phyloP scores from a whole-genome alignment of 2,888 invertebrate species.

The Aelia acuminata region DNA sequence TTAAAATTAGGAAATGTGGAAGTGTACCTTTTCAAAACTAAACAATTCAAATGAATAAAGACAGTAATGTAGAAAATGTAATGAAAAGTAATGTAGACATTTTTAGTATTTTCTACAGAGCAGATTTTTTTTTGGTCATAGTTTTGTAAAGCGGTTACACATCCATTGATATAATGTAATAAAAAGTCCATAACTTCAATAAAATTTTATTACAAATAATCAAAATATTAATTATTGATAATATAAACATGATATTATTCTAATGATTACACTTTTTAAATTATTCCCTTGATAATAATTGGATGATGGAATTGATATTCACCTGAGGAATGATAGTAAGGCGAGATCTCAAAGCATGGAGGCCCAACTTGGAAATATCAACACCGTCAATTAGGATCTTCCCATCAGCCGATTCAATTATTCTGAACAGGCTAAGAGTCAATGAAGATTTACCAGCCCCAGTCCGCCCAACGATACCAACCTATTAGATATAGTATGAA shows the following conservation, averaged over 20 bases:
- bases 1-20: too few relatives aligned
- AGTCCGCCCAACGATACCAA: conserved; percentile 91
- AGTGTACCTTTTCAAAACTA: too few relatives aligned
- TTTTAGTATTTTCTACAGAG: too few relatives aligned
- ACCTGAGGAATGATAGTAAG: conserved; percentile 66
- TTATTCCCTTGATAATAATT: neutral
- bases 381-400: conserved; percentile 87
- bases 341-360: conserved; percentile 84
- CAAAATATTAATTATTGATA: too few relatives aligned
- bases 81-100: too few relatives aligned
- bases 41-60: too few relatives aligned
- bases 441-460: conserved; percentile 94
- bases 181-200: too few relatives aligned
- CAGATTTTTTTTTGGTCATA: too few relatives aligned
- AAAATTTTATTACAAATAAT: too few relatives aligned
- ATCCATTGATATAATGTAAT: too few relatives aligned
- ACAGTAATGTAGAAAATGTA: too few relatives aligned
- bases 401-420: conserved; percentile 88
- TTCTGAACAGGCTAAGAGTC: conserved; percentile 89
- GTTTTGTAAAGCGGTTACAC: too few relatives aligned
- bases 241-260: neutral
- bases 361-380: conserved; percentile 84
- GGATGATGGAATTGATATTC: neutral
- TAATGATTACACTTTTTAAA: neutral
- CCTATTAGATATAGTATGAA: conserved; percentile 67